These are phyloP conservation scores for Myanophis thanlyinensis DNA, from an alignment of 2,113 vertebrate genomes.

Conservation along the genomic window DNA sequence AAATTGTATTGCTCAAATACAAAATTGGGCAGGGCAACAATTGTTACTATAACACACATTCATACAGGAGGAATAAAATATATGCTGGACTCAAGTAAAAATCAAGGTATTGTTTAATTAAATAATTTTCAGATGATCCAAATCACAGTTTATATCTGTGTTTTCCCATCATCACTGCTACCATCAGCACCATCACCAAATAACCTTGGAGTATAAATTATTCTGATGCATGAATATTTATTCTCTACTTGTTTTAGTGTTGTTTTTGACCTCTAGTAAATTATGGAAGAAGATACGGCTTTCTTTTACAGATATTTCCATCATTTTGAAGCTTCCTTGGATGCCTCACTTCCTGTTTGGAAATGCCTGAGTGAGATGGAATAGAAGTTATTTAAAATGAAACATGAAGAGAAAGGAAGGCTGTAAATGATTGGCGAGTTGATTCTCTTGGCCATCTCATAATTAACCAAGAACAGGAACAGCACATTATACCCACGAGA, in stretches of 20 bases:
- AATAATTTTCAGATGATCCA: neutral
- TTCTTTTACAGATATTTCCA: neutral
- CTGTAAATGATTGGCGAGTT: neutral
- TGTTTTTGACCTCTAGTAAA: neutral
- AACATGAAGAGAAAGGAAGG: neutral
- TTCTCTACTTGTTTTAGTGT: neutral
- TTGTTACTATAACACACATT: neutral
- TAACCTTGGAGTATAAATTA: neutral
- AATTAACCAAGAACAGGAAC: neutral
- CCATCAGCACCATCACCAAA: neutral
- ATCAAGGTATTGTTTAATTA: neutral
- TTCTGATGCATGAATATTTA: neutral
- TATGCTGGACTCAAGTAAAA: neutral
- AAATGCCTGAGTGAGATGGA: neutral
- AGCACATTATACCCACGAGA: neutral
- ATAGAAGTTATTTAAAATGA: neutral
- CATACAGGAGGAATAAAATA: neutral
- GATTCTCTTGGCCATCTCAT: neutral
- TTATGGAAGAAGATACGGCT: neutral
- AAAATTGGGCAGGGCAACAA: neutral
- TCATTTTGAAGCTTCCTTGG: neutral
- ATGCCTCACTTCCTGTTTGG: neutral
- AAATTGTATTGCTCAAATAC: no score
- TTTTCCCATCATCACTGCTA: neutral
- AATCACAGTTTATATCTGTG: neutral